Conservation (phyloP, 2,797 vertebrate species). For the Sebastes umbrosus region DNA sequence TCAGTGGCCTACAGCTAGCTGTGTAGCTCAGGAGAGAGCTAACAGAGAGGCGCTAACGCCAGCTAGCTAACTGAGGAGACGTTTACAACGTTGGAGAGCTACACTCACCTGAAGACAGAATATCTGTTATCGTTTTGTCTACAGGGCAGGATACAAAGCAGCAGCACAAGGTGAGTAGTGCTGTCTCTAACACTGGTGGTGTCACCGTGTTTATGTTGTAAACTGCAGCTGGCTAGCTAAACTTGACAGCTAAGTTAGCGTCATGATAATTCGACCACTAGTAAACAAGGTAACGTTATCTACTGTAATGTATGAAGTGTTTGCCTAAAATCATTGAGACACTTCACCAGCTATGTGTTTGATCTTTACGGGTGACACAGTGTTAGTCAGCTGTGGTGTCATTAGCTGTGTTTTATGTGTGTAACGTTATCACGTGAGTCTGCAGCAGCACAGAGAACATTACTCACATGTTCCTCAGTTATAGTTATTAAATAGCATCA, state of each 20-base stretch:
- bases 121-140: background rate
- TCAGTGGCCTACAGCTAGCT: conserved; percentile 22
- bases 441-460: conserved; percentile 55
- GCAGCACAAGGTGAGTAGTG: conserved; percentile 40
- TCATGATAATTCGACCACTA: background rate
- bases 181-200: background rate
- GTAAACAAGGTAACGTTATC: background rate
- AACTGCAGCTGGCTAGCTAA: conserved; percentile 48
- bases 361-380: background rate
- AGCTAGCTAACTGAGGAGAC: conserved; percentile 46
- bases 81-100: background rate
- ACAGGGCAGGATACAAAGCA: background rate
- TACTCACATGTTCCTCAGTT: background rate
- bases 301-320: background rate
- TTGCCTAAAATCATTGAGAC: background rate
- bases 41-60: conserved; percentile 54
- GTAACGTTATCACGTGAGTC: conserved; percentile 74
- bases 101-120: background rate
- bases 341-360: background rate
- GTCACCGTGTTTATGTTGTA: background rate
- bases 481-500: background rate
- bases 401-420: conserved; percentile 20
- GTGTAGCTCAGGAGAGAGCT: conserved; percentile 36
- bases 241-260: conserved; percentile 66
- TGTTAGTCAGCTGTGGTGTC: background rate